These are phyloP conservation scores for Pycnonotus jocosus DNA, from an alignment of 2,113 vertebrate genomes.

Conservation along the genomic window DNA sequence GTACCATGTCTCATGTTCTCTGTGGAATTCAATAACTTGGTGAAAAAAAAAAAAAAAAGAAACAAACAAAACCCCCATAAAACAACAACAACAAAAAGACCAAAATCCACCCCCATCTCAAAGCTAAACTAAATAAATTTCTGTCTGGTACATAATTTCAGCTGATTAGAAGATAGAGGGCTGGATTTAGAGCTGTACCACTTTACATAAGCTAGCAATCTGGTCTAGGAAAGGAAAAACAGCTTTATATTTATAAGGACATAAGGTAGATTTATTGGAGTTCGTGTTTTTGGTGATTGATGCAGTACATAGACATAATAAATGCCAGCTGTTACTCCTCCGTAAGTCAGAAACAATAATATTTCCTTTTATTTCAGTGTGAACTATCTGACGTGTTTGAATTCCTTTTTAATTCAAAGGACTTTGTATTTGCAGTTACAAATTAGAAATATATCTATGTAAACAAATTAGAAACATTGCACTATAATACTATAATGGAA, in stretches of 20 bases:
- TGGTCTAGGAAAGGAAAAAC: neutral
- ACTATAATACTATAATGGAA: neutral
- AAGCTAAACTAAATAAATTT: neutral
- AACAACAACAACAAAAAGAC: neutral
- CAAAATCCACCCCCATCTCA: neutral
- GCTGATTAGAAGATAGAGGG: neutral
- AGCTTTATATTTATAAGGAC: conserved; percentile 21
- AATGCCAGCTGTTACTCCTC: conserved; percentile 28
- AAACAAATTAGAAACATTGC: neutral
- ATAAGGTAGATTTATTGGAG: conserved; percentile 33
- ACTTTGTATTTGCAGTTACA: neutral
- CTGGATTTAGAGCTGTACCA: neutral
- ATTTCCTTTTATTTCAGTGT: conserved; percentile 9
- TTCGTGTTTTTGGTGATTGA: conserved; percentile 39
- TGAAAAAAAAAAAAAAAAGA: neutral
- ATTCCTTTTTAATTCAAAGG: neutral
- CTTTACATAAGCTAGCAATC: conserved; percentile 11
- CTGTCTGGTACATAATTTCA: neutral
- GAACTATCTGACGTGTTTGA: neutral
- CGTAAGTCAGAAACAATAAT: conserved; percentile 23
- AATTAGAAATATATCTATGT: neutral
- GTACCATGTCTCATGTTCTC: neutral
- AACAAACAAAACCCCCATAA: neutral
- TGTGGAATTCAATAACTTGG: neutral
- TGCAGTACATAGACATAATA: conserved; percentile 30